These are phyloP conservation scores for Hyles euphorbiae DNA, from an alignment of 1,140 invertebrate species.

Conservation along the genomic window DNA sequence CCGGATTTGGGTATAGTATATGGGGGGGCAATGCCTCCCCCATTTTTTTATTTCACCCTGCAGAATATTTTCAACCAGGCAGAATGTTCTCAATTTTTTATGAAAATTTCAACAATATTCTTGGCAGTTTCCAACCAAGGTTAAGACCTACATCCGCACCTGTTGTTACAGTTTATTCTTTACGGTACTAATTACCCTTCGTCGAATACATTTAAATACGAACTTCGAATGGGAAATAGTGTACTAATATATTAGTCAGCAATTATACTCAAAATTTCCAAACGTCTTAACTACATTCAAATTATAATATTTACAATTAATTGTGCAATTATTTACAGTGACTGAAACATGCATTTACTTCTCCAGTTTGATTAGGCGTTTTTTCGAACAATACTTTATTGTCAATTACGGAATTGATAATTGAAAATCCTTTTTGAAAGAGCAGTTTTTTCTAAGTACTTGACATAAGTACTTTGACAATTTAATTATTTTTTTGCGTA, in stretches of 20 bases:
- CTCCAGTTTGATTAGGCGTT: constrained; percentile 4
- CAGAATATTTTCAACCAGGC: too few species aligned
- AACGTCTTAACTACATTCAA: constrained; percentile 12
- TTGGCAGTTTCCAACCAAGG: neutral
- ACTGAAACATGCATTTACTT: constrained; percentile 12
- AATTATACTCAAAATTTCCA: neutral
- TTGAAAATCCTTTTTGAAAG: neutral
- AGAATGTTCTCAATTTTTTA: too few species aligned
- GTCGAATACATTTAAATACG: too few species aligned
- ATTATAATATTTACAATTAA: constrained; percentile 33
- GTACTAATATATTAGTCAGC: neutral
- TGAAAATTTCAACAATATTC: neutral
- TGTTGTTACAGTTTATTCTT: too few species aligned
- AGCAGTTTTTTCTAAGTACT: neutral
- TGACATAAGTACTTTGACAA: neutral
- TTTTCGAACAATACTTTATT: constrained; percentile 21
- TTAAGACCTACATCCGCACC: too few species aligned
- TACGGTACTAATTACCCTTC: too few species aligned
- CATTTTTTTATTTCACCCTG: too few species aligned
- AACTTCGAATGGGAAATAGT: neutral
- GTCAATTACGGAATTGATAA: constrained; percentile 22
- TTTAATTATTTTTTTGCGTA: neutral
- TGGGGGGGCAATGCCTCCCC: too few species aligned
- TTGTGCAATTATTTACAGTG: constrained; percentile 32
- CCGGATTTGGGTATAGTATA: too few species aligned